Evolutionary conservation across 2,888 invertebrate species (phyloP), one percentile per base, ranked within the genome.

Genomic region (Uropetala carovei): DNA sequence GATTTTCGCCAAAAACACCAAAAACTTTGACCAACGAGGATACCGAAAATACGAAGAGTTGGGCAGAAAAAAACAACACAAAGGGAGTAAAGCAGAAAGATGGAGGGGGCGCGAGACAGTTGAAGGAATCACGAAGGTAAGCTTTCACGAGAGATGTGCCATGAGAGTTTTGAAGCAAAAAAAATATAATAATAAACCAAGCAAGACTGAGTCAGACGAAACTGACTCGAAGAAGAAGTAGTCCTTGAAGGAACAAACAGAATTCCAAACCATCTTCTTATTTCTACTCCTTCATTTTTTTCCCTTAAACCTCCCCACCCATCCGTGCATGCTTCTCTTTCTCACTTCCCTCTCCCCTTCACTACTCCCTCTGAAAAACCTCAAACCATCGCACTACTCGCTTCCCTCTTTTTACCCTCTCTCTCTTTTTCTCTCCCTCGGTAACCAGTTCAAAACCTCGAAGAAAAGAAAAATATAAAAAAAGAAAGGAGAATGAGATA

Each of bases 241-340:
- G 89, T 89, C 89, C 89, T 89, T 89, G 89, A 89, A 57, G 60
- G 89, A 89, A 64, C 64, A 30, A 86, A 57, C 16, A 89, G 64
- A 89, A 89, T 89, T 89, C 89, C 60, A 89, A 89, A 68, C 43
- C 64, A 43, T 43, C 89, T 64, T 64, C 89, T 68, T 30, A 43
- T 83, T 57, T 14, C 89, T 27, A 5, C 64, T 68, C 64, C 64
- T 57, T 75, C 22, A n/a, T 22, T 68, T 68, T 60, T 64, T 16
- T 9, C 86, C n/a, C n/a, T 14, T 30, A 30, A 43, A 7, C 60
- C 59, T 8, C 59, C 16, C 22, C 27, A 30, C 30, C 59, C 14
- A 59, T 27, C 22, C 27, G 13, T 30, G 30, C 83, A 27, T 58
- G 14, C 59, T 58, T 59, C 85, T 58, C 59, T 57, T 18, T 57